phyloP scores from a whole-genome alignment of 1,140 invertebrate species.

The Papilio aristodemus region DNA sequence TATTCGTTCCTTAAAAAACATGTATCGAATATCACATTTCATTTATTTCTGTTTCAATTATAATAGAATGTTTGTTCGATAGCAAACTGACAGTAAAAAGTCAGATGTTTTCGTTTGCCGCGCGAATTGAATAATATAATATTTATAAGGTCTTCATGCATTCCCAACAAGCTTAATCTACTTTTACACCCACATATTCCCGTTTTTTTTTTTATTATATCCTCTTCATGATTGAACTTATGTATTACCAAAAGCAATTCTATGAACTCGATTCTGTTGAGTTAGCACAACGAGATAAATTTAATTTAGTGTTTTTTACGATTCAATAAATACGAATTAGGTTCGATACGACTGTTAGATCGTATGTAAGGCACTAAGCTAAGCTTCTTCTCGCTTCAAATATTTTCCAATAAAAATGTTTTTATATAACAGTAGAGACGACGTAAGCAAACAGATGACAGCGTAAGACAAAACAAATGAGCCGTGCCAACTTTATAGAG shows the following conservation, averaged over 20 bases:
- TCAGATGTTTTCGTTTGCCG: neutral
- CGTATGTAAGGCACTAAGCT: neutral
- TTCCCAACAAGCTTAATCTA: neutral
- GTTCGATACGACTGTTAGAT: neutral
- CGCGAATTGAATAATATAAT: conserved; percentile 2
- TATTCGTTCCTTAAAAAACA: too few relatives aligned
- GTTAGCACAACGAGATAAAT: neutral
- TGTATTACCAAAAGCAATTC: too few relatives aligned
- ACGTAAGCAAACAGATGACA: conserved; percentile 19
- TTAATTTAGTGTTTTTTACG: neutral
- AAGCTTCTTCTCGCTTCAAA: neutral
- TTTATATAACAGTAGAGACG: neutral
- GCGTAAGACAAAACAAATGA: conserved; percentile 28
- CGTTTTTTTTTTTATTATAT: too few relatives aligned
- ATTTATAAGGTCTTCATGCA: conserved; percentile 21
- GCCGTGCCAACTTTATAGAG: conserved; percentile 16
- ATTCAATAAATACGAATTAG: neutral
- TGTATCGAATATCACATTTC: neutral
- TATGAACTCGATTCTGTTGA: neutral
- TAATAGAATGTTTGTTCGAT: neutral
- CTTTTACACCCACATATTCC: neutral
- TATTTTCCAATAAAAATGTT: neutral
- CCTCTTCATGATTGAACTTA: too few relatives aligned
- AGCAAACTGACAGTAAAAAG: neutral
- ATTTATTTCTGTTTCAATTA: neutral